Base-by-base conservation (phyloP, 2,888 invertebrate genomes). In the Lepidocyrtoides sp. region DNA sequence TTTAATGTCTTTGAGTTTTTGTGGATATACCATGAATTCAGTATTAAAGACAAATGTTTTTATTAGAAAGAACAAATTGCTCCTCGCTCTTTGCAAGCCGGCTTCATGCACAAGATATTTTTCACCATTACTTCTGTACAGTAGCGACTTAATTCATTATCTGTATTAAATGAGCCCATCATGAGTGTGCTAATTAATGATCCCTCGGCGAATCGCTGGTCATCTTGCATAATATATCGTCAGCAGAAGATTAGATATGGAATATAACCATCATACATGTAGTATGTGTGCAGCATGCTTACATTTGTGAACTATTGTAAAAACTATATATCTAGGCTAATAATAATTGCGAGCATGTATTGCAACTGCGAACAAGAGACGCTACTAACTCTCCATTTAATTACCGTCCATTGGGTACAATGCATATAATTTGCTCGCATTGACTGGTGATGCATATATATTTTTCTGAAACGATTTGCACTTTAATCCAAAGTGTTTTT, bases 171-270 rank as follows among this genome's bases (percentile, higher is more conserved):
- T 57, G 54, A 32, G 41, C 29, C 26, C 36, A n/a, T n/a, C n/a
- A 54, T 72, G 91, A 86, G 36, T 72, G 91, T 86, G 91, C 81
- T 85, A 91, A 91, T 91, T 91, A 81, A 91, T 91, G 85, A 81
- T 89, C 72, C 79, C 88, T 81, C 81, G 88, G 63, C 69, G 57
- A 57, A 72, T 82, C 82, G 82, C 57, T 89, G 89, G 88, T 81
- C 88, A 88, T 81, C 88, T 88, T 88, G 88, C 88, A 87, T 87
- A 87, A 77, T 29, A 72, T 79, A 69, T 41, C 72, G n/a, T n/a
- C 12, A 44, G 20, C 36, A 41, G 17, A 36, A 88, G 81, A 88
- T 79, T 87, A 87, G 77, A 87, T 81, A 81, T 63, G 87, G 66
- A 23, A 51, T 26, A 48, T 75, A 51, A 48, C 26, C 75, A 75